Evolutionary conservation across 37 sponge, comb jelly and placozoan species (phyloP).

Genomic region (Hexactinellida sp.): DNA sequence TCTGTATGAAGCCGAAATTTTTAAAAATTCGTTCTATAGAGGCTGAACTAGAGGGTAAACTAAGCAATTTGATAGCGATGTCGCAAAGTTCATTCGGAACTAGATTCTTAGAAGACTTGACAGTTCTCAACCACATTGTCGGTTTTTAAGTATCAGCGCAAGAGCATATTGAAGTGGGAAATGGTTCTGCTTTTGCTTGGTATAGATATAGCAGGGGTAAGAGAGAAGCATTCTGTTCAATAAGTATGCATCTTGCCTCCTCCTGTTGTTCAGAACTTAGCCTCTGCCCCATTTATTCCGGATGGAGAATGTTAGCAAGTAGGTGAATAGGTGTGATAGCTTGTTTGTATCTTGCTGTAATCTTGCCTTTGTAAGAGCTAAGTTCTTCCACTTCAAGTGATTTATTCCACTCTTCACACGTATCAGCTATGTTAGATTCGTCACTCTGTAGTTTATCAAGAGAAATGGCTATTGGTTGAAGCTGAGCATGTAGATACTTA

Average conservation of each 20-base stretch:
- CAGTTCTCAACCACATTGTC: not conserved
- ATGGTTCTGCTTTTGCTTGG: constrained; percentile 7
- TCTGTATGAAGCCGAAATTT: not conserved
- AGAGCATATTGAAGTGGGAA: not conserved
- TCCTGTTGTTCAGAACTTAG: not conserved
- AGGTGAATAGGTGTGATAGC: not conserved
- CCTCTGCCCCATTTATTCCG: not conserved
- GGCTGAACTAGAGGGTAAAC: not conserved
- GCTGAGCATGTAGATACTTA: not conserved
- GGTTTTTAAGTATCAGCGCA: not conserved
- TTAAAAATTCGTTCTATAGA: not conserved
- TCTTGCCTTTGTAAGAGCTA: not conserved
- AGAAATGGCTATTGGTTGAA: not conserved
- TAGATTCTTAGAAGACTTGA: not conserved
- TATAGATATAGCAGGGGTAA: not conserved
- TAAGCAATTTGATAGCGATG: not conserved
- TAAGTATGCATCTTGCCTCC: not conserved
- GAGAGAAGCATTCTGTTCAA: not conserved
- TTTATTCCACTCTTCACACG: not conserved
- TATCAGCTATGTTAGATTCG: not conserved
- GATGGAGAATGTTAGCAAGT: not conserved
- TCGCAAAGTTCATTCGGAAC: not conserved
- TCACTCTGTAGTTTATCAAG: not conserved
- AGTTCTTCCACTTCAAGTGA: not conserved
- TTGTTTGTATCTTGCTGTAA: not conserved